Base-by-base conservation (phyloP, 2,797 vertebrate species). In the Cichlasoma orientale region DNA sequence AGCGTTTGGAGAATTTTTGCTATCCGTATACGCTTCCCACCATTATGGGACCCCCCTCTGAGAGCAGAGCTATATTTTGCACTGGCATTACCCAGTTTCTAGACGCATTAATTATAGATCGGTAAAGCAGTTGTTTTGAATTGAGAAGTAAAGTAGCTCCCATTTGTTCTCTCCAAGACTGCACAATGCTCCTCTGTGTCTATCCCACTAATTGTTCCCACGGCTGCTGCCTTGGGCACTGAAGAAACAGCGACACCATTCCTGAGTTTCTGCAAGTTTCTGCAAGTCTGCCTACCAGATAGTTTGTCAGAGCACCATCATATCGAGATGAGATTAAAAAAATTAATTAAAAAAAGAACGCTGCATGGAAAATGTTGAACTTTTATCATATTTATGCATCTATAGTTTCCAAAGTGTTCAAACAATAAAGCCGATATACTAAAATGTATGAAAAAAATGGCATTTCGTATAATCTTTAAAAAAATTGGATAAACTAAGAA, bases 111-210 rank as follows among this genome's bases (percentile, higher is more conserved):
- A 78, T 79, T 52, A 78, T 19, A 80, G 25, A 56, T 56, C 23
- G 63, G 78, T 74, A 54, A 78, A 83, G 74, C 27, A 44, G 33
- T 78, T 36, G 31, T 71, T 86, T 66, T 61, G 55, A 70, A 66
- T 81, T 55, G 18, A 68, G 80, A 63, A 57, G 69, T 21, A 80
- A 86, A 70, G 33, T 18, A 47, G n/a, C 10, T 29, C 44, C 27
- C 72, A 50, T 85, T 80, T 53, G 18, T 56, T 72, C 19, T 80
- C 25, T 57, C 14, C 2, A 14, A 76, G 19, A 56, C 74, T 27
- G 57, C 19, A 3, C 52, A 25, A 54, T 19, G 66, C 52, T 82
- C 77, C 79, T 79, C 83, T 79, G 63, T 68, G 75, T 36, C 74
- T 72, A 59, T 68, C 23, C 25, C 41, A 29, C n/a, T 3, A 14